phyloP scores from a whole-genome alignment of 2,888 invertebrate genomes.

The Vannuccia rotundouncinata region DNA sequence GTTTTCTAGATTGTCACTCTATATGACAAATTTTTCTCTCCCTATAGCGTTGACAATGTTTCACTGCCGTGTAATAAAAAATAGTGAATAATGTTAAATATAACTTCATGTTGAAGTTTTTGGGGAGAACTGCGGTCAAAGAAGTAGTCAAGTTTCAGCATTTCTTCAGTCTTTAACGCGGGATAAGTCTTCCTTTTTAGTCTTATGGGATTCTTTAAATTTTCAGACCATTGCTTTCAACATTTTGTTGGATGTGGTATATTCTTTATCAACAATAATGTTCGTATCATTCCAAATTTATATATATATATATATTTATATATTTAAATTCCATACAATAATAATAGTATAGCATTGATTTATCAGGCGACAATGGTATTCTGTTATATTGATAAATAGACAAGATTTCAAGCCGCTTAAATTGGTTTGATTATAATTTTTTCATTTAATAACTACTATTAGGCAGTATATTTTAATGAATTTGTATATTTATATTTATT shows the following conservation, averaged over 20 bases:
- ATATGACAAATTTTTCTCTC: not conserved
- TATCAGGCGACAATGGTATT: too few relatives aligned
- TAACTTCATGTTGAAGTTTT: not conserved
- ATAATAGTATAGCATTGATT: too few relatives aligned
- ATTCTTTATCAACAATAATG: not conserved
- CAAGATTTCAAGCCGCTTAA: too few relatives aligned
- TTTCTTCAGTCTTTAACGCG: not conserved
- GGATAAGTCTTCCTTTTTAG: not conserved
- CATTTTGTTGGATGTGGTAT: not conserved
- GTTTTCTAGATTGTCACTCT: not conserved
- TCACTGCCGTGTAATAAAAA: not conserved
- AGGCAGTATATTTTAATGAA: too few relatives aligned
- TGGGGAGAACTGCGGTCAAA: not conserved
- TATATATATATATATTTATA: too few relatives aligned
- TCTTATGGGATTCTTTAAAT: not conserved
- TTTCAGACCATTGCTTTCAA: not conserved
- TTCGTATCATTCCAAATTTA: not conserved
- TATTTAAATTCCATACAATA: too few relatives aligned
- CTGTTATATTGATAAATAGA: too few relatives aligned
- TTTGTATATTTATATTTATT: too few relatives aligned
- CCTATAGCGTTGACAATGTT: not conserved
- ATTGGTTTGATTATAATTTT: too few relatives aligned
- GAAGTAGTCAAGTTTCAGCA: not conserved
- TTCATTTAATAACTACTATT: too few relatives aligned
- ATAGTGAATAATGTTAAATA: not conserved